Evolutionary conservation across 2,797 vertebrate genomes (phyloP), one percentile per base, ranked within the genome.

Genomic region (Fistularia tabacaria): DNA sequence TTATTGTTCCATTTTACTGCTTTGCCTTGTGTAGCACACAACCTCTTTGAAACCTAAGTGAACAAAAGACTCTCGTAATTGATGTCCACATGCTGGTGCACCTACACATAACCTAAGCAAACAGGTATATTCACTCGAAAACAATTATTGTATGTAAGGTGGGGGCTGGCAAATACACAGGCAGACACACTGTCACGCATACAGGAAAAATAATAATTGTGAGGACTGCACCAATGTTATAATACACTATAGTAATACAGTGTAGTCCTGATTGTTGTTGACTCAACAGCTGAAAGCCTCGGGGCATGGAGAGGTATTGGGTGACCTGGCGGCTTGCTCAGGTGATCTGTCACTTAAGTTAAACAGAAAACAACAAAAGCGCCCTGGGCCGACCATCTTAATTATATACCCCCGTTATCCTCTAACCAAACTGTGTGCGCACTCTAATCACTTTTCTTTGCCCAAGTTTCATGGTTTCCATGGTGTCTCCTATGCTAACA

Each of bases 321-420:
- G 83, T 90, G 83, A 88, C 89, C 73, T 49, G 60, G 25, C 25
- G 25, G 69, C 79, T 74, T 51, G 47, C 78, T 83, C 80, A 77
- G 80, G 79, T 87, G 81, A 90, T 90, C 89, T 87, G 89, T 90
- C 89, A 87, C 82, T 85, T 82, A 81, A 85, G 81, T 85, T 83
- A 91, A 91, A 90, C 80, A 88, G 69, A 78, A 36, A 49, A 68
- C 46, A 78, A 88, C 85, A 89, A 90, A 89, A 80, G 86, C 71
- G 51, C 47, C 49, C 46, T 1, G 1, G 61, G 53, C 62, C 25
- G 7, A 49, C 13, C 62, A 58, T 77, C 84, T 86, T 90, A 87
- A 90, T 91, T 91, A 89, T 86, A 81, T 87, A 25, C 25, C 75
- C 81, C 73, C 69, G 74, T 79, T 67, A 74, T 74, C 58, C 64